Evolutionary conservation across 2,113 vertebrate genomes (phyloP).

Genomic region (Brevimyrus niger): DNA sequence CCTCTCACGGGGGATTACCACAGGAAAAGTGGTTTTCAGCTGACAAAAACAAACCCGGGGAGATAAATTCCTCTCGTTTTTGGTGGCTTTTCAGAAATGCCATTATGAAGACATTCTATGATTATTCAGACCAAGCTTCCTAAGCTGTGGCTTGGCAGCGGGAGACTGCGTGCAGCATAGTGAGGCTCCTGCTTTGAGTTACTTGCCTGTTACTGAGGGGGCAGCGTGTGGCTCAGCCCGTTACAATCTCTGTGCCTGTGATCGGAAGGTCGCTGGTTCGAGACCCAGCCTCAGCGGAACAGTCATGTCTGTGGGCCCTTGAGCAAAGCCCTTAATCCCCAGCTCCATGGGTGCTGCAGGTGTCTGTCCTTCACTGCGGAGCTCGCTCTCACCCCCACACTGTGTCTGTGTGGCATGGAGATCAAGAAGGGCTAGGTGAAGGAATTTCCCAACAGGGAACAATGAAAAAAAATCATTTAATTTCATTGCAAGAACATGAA

Average conservation of each 20-base stretch:
- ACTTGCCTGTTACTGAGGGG: not conserved
- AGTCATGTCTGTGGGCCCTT: not conserved
- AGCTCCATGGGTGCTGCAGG: not conserved
- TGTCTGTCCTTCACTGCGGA: too few relatives aligned
- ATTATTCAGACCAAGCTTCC: not conserved
- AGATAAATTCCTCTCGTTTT: not conserved
- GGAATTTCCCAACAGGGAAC: too few relatives aligned
- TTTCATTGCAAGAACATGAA: too few relatives aligned
- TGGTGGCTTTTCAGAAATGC: slow-evolving; percentile 2
- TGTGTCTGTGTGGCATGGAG: too few relatives aligned
- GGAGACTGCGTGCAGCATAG: not conserved
- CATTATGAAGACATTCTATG: not conserved
- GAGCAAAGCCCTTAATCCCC: not conserved
- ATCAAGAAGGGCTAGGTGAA: too few relatives aligned
- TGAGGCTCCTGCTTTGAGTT: not conserved
- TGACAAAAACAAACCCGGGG: not conserved
- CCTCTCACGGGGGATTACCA: not conserved
- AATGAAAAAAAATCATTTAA: too few relatives aligned
- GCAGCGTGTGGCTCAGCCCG: too few relatives aligned
- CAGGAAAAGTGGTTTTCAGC: not conserved
- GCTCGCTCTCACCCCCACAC: too few relatives aligned
- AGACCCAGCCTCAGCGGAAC: too few relatives aligned
- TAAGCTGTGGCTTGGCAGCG: not conserved
- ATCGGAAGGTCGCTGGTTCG: too few relatives aligned
- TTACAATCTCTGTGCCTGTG: too few relatives aligned